Percentiles rank a stretch among this genome's conserved stretches.
Conservation (phyloP, 2,113 vertebrate species). For the Cromileptes altivelis region DNA sequence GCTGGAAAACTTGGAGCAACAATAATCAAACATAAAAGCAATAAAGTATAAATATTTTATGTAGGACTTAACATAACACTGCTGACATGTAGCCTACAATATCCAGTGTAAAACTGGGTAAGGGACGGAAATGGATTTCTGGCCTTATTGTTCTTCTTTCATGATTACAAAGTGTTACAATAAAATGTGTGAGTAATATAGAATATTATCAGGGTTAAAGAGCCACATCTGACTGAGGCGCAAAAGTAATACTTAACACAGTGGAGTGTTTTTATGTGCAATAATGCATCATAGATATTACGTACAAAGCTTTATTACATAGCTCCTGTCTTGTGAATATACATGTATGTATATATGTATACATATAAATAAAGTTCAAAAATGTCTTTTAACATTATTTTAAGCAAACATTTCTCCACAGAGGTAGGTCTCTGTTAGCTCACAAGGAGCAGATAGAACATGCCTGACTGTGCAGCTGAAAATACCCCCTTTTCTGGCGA, state of each 20-base stretch:
- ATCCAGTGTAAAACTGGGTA: neutral
- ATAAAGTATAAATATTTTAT: conserved; percentile 24
- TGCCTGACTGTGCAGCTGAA: conserved; percentile 30
- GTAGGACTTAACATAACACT: neutral
- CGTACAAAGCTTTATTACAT: neutral
- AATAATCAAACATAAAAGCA: conserved; percentile 23
- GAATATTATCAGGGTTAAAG: conserved; percentile 1
- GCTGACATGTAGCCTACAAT: neutral
- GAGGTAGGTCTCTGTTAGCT: neutral
- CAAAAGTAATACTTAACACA: neutral
- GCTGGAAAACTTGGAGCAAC: neutral
- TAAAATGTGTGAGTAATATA: conserved; percentile 28
- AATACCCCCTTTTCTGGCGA: conserved; percentile 27
- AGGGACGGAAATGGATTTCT: neutral
- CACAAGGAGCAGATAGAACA: conserved; percentile 16
- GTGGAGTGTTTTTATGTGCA: neutral
- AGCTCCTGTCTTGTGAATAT: neutral
- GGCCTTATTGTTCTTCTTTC: neutral
- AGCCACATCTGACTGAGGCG: neutral
- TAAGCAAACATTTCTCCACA: neutral
- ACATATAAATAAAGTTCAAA: too few relatives aligned
- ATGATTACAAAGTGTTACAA: conserved; percentile 16
- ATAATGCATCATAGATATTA: neutral
- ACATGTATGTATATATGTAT: too few relatives aligned
- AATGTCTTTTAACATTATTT: too few relatives aligned